phyloP scores from a whole-genome alignment of 2,113 vertebrate species.

The Podarcis cretensis region DNA sequence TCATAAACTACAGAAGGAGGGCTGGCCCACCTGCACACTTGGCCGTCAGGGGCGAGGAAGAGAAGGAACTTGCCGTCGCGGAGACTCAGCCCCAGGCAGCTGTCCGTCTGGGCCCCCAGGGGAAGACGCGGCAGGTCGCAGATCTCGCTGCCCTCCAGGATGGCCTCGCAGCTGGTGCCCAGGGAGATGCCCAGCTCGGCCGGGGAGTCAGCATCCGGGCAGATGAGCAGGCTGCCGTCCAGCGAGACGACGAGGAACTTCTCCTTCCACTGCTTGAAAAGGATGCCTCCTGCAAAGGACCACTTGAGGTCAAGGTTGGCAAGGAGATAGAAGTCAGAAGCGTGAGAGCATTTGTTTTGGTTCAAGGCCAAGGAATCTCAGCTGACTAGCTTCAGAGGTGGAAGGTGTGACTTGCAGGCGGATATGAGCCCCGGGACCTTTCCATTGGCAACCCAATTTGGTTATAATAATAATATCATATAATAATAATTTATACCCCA shows the following conservation, averaged over 20 bases:
- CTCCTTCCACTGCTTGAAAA: conserved; percentile 89
- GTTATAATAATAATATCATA: too few relatives aligned
- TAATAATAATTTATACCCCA: too few relatives aligned
- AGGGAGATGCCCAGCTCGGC: conserved; percentile 79
- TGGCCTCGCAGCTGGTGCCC: conserved; percentile 72
- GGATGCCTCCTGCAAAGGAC: conserved; percentile 76
- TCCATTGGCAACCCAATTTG: too few relatives aligned
- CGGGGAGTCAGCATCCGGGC: conserved; percentile 75
- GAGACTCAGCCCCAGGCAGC: conserved; percentile 83
- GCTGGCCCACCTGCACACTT: conserved; percentile 76
- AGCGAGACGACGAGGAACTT: conserved; percentile 77
- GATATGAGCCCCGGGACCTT: too few relatives aligned
- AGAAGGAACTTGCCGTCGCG: conserved; percentile 79
- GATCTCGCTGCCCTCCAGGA: conserved; percentile 80
- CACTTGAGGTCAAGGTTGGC: neutral
- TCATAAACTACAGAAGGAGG: neutral
- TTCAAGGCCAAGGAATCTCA: neutral
- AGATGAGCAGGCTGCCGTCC: conserved; percentile 80
- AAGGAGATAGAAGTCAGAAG: neutral
- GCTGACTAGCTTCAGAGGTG: too few relatives aligned
- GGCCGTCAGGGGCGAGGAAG: conserved; percentile 74
- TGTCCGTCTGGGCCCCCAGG: conserved; percentile 77
- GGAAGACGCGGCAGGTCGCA: conserved; percentile 80
- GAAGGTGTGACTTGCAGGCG: neutral
- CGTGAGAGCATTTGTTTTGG: neutral